Percentiles rank a stretch among this genome's conserved stretches.
These are phyloP conservation scores for Perodicticus potto DNA, from an alignment of 2,797 vertebrate species.

Conservation along the genomic window DNA sequence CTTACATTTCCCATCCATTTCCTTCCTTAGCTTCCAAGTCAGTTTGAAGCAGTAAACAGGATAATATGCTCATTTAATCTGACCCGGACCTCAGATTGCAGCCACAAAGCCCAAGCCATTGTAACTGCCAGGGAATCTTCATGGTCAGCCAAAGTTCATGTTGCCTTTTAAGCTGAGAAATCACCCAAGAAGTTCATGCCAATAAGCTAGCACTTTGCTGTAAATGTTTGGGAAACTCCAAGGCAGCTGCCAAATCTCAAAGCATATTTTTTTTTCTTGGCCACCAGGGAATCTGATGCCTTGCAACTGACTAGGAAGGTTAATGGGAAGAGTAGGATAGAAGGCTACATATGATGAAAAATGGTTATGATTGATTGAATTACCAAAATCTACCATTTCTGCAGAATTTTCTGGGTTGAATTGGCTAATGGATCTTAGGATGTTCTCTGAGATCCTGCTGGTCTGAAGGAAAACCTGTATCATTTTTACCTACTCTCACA, in stretches of 20 bases:
- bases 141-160: constrained; percentile 71
- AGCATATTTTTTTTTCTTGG: background rate
- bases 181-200: constrained; percentile 66
- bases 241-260: constrained; percentile 61
- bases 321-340: background rate
- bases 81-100: constrained; percentile 49
- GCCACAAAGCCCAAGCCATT: constrained; percentile 41
- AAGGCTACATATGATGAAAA: background rate
- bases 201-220: constrained; percentile 30
- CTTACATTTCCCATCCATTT: constrained; percentile 61
- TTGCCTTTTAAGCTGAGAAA: constrained; percentile 64
- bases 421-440: background rate
- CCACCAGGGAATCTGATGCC: constrained; percentile 40
- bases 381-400: constrained; percentile 9
- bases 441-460: background rate
- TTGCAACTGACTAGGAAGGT: background rate
- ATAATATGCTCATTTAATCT: constrained; percentile 60
- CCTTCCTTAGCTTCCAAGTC: constrained; percentile 63
- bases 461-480: background rate
- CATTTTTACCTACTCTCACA: background rate
- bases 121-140: constrained; percentile 11
- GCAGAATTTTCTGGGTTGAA: background rate
- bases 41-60: constrained; percentile 72
- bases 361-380: background rate
- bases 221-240: constrained; percentile 72